A percentile compares a stretch with the other conserved stretches of the same genome.
These are phyloP conservation scores for Mylabris phalerata DNA, from an alignment of 1,140 invertebrate species.

Conservation along the genomic window DNA sequence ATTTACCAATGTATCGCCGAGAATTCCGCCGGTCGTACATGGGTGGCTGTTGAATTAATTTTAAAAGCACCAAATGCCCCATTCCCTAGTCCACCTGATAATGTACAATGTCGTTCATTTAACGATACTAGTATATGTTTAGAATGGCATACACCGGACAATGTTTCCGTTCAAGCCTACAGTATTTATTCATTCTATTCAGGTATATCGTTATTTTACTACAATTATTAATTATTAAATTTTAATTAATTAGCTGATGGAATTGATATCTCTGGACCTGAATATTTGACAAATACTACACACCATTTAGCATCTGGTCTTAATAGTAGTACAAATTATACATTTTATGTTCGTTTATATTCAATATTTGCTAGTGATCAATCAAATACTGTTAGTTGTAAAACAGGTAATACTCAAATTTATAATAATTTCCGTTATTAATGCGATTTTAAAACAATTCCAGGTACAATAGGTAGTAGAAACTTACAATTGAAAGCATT, in stretches of 20 bases:
- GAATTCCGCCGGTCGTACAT: slow-evolving; percentile 58
- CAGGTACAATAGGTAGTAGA: slow-evolving; percentile 53
- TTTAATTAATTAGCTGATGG: slow-evolving; percentile 17
- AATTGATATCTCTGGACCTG: slow-evolving; percentile 46
- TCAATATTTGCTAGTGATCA: slow-evolving; percentile 55
- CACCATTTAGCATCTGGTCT: slow-evolving; percentile 49
- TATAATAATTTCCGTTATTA: not conserved
- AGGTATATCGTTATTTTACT: slow-evolving; percentile 36
- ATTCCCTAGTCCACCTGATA: slow-evolving; percentile 49
- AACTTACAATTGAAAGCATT: slow-evolving; percentile 47
- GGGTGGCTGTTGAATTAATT: slow-evolving; percentile 51
- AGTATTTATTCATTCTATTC: slow-evolving; percentile 56
- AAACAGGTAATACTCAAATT: slow-evolving; percentile 47
- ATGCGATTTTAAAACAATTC: slow-evolving; percentile 18
- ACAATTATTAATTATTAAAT: not conserved
- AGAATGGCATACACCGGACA: slow-evolving; percentile 48
- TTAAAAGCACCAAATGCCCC: slow-evolving; percentile 45
- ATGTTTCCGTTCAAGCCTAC: slow-evolving; percentile 51
- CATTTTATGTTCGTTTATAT: slow-evolving; percentile 57
- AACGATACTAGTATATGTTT: slow-evolving; percentile 52
- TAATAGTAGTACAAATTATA: slow-evolving; percentile 60
- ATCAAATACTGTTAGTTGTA: slow-evolving; percentile 53
- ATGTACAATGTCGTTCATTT: slow-evolving; percentile 48
- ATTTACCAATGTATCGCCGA: slow-evolving; percentile 70
- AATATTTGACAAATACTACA: slow-evolving; percentile 50